These are phyloP conservation scores for Neuroscelio doddi DNA, from an alignment of 2,888 invertebrate species.

Conservation along the genomic window DNA sequence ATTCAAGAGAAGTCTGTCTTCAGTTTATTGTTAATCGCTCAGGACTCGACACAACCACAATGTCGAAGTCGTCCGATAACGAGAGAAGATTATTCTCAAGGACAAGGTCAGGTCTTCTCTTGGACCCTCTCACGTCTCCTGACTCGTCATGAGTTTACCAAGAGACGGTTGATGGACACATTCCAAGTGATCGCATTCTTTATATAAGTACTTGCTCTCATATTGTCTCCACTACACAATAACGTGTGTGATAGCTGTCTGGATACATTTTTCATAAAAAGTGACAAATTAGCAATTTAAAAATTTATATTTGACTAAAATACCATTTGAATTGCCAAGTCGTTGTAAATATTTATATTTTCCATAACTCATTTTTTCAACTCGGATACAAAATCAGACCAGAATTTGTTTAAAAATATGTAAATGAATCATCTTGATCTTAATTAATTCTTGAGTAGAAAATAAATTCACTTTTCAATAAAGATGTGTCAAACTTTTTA, in stretches of 20 bases:
- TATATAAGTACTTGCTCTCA: not conserved
- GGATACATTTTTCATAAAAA: too few species aligned
- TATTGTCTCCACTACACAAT: not conserved
- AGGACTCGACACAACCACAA: constrained; percentile 19
- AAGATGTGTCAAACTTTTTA: too few species aligned
- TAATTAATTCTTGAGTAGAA: too few species aligned
- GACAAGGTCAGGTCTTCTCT: constrained; percentile 63
- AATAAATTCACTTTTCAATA: too few species aligned
- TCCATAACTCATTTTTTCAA: not conserved
- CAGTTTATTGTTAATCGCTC: not conserved
- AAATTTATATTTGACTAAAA: too few species aligned
- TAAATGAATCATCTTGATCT: too few species aligned
- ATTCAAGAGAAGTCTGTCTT: too few species aligned
- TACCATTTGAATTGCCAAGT: too few species aligned
- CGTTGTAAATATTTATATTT: too few species aligned
- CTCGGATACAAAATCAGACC: not conserved
- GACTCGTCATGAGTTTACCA: not conserved
- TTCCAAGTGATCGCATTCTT: constrained; percentile 6
- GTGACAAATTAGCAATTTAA: too few species aligned
- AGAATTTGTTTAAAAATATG: not conserved
- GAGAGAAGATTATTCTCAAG: constrained; percentile 70
- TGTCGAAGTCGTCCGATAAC: constrained; percentile 69
- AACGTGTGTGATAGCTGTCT: too few species aligned
- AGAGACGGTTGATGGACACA: constrained; percentile 3
- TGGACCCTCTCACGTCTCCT: constrained; percentile 4